Percentiles rank a stretch among this genome's conserved stretches.
Evolutionary conservation across 1,140 invertebrate genomes (phyloP).

Genomic region (Drosophila micromelanica): DNA sequence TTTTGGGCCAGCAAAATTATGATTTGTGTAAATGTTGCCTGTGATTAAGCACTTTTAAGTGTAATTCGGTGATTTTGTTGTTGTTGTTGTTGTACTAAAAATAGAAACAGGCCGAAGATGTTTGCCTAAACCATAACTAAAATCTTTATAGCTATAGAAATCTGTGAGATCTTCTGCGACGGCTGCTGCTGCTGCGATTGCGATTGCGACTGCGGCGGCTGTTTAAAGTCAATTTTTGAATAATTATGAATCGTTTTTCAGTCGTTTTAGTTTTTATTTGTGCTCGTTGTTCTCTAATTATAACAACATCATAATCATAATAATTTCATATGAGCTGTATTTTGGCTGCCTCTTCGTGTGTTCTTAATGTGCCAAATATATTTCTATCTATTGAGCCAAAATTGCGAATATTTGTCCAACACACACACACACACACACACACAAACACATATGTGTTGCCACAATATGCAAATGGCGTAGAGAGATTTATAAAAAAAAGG

Average conservation of each 20-base stretch:
- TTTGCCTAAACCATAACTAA: slow-evolving; percentile 75
- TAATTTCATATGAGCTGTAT: slow-evolving; percentile 63
- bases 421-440: slow-evolving; percentile 25
- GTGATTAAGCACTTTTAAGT: slow-evolving; percentile 81
- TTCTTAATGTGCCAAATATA: slow-evolving; percentile 80
- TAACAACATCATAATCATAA: slow-evolving; percentile 82
- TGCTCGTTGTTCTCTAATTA: slow-evolving; percentile 76
- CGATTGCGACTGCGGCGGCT: slow-evolving; percentile 50
- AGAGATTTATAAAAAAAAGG: slow-evolving; percentile 21
- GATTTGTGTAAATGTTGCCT: slow-evolving; percentile 78
- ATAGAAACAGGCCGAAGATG: slow-evolving; percentile 50
- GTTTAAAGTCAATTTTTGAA: slow-evolving; percentile 81
- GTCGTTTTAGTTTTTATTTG: slow-evolving; percentile 17
- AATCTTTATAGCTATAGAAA: slow-evolving; percentile 66
- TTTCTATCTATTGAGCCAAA: slow-evolving; percentile 66
- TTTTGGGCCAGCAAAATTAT: slow-evolving; percentile 52
- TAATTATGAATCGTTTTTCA: slow-evolving; percentile 82
- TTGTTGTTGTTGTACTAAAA: slow-evolving; percentile 51
- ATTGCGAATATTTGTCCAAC: slow-evolving; percentile 51
- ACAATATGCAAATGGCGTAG: slow-evolving; percentile 45
- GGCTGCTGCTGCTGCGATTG: background rate
- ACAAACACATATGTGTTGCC: slow-evolving; percentile 9
- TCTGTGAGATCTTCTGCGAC: slow-evolving; percentile 46
- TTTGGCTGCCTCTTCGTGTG: slow-evolving; percentile 60
- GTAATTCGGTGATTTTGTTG: slow-evolving; percentile 52